Evolutionary conservation across 2,797 vertebrate genomes (phyloP).

Genomic region (Schizothorax lantsangensis): DNA sequence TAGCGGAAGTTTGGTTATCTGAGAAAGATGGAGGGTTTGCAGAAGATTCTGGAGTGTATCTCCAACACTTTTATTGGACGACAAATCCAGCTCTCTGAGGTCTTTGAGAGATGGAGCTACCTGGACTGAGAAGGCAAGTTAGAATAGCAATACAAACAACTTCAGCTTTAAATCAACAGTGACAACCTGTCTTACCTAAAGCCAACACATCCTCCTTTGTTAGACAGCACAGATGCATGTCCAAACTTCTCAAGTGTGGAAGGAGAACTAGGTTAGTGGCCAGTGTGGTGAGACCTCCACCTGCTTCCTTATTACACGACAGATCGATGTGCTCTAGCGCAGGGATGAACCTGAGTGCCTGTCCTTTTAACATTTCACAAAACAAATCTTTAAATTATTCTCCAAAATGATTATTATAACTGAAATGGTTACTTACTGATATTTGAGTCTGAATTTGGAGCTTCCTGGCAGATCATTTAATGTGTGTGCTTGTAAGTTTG

Average conservation of each 20-base stretch:
- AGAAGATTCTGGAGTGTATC: constrained; percentile 76
- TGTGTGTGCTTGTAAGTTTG: not conserved
- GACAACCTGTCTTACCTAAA: constrained; percentile 75
- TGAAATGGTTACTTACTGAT: not conserved
- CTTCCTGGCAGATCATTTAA: not conserved
- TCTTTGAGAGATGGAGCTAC: constrained; percentile 82
- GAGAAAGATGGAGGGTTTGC: constrained; percentile 79
- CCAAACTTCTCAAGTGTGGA: constrained; percentile 79
- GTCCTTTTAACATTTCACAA: constrained; percentile 31
- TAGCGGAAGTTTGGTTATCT: constrained; percentile 79
- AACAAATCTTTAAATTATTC: not conserved
- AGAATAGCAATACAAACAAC: not conserved
- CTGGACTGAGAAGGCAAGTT: constrained; percentile 76
- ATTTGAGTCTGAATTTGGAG: not conserved
- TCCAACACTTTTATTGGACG: constrained; percentile 85
- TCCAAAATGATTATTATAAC: not conserved
- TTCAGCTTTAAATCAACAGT: not conserved
- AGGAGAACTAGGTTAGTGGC: constrained; percentile 74
- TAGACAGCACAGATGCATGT: constrained; percentile 85
- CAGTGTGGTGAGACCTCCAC: constrained; percentile 78
- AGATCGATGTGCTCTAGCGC: constrained; percentile 78
- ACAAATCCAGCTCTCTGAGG: constrained; percentile 84
- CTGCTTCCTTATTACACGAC: constrained; percentile 83
- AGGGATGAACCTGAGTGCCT: constrained; percentile 64
- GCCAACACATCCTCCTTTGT: constrained; percentile 75